These are phyloP conservation scores for Protaetia brevitarsis DNA, from an alignment of 1,140 invertebrate species.

Conservation along the genomic window DNA sequence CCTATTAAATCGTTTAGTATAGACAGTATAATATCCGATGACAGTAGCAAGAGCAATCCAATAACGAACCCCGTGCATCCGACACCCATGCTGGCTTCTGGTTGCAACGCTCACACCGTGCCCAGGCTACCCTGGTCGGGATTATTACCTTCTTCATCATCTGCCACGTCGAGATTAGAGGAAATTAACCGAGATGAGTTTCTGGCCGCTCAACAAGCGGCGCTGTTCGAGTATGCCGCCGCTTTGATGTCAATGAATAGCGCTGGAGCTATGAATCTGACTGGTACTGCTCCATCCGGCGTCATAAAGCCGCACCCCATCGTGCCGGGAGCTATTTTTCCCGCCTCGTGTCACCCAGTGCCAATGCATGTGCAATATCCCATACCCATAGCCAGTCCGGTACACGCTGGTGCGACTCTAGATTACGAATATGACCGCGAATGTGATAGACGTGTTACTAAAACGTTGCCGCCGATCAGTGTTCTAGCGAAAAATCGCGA, in stretches of 20 bases:
- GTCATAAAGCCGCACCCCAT: constrained; percentile 39
- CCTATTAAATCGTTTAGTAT: constrained; percentile 39
- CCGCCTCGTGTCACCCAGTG: constrained; percentile 36
- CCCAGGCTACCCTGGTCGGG: constrained; percentile 31
- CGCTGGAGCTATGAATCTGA: constrained; percentile 28
- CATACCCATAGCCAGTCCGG: constrained; percentile 20
- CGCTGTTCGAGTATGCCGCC: constrained; percentile 40
- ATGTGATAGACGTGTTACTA: constrained; percentile 33
- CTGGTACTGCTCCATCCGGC: constrained; percentile 27
- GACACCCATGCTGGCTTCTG: constrained; percentile 17
- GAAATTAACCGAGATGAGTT: constrained; percentile 36
- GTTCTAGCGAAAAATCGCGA: constrained; percentile 33
- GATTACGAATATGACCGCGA: constrained; percentile 36
- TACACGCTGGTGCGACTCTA: constrained; percentile 26
- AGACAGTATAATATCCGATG: constrained; percentile 37
- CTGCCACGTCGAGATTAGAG: constrained; percentile 23
- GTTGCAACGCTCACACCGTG: background rate
- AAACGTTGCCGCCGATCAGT: constrained; percentile 36
- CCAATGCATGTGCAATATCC: constrained; percentile 40
- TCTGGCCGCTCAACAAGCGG: constrained; percentile 38
- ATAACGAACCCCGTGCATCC: constrained; percentile 16
- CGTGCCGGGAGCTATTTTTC: constrained; percentile 36
- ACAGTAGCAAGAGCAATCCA: constrained; percentile 24
- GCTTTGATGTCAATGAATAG: constrained; percentile 40
- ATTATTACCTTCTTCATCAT: constrained; percentile 27